Evolutionary conservation across 2,888 invertebrate species (phyloP).

Genomic region (Melanchra persicariae): DNA sequence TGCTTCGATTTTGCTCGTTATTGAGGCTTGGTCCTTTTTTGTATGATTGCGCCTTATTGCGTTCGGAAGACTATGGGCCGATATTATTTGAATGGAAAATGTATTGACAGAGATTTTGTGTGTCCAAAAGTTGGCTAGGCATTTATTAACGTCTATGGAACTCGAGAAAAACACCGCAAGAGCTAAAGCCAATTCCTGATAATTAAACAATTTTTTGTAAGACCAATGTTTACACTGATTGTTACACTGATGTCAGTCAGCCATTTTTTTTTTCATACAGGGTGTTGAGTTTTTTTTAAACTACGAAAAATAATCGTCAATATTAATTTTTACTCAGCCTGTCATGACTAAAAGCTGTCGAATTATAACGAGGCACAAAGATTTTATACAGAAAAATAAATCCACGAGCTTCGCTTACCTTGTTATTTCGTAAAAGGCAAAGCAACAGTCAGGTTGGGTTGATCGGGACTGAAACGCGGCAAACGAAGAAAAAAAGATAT

Average conservation of each 20-base stretch:
- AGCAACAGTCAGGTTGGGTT: neutral
- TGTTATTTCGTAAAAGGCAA: neutral
- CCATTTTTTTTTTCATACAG: neutral
- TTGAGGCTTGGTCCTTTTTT: constrained; percentile 25
- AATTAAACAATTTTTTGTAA: neutral
- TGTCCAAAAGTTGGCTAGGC: neutral
- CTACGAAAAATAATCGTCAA: neutral
- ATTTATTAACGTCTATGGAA: neutral
- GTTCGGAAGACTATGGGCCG: neutral
- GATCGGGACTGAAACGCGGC: neutral
- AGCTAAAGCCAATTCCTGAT: neutral
- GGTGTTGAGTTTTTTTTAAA: neutral
- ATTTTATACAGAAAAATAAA: neutral
- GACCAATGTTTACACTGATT: neutral
- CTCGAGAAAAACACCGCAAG: neutral
- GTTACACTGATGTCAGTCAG: too few species aligned
- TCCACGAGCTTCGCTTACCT: neutral
- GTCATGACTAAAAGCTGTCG: neutral
- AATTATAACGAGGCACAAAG: neutral
- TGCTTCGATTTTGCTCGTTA: constrained; percentile 27
- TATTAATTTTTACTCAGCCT: too few species aligned
- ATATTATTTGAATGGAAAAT: neutral
- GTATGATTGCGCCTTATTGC: neutral
- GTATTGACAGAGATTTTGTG: neutral
- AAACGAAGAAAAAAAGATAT: neutral